These are phyloP conservation scores for Tretioscincus oriximinensis DNA, from an alignment of 2,113 vertebrate species.

Conservation along the genomic window DNA sequence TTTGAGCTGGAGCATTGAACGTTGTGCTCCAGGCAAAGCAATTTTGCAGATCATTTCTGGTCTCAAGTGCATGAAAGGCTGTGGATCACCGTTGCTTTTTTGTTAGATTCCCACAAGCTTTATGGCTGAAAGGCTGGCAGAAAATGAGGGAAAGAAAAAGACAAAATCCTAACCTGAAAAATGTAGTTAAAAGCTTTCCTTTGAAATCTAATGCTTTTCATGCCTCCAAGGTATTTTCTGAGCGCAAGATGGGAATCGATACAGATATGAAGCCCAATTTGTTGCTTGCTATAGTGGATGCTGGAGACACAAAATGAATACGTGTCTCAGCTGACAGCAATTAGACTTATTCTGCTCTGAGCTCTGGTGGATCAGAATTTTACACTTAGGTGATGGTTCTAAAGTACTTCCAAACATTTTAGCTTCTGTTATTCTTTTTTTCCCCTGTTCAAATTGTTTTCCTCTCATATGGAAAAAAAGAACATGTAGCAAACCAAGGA, in stretches of 20 bases:
- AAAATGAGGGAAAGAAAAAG: not conserved
- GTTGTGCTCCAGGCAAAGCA: not conserved
- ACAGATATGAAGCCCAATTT: conserved; percentile 23
- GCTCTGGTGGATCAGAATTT: not conserved
- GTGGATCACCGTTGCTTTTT: conserved; percentile 26
- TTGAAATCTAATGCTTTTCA: conserved; percentile 28
- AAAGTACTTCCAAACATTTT: not conserved
- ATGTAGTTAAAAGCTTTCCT: conserved; percentile 23
- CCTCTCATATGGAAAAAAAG: not conserved
- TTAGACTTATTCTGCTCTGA: not conserved
- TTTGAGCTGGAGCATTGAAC: not conserved
- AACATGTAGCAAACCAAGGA: too few species aligned
- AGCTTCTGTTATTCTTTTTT: not conserved
- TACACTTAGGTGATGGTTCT: not conserved
- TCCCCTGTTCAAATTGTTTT: not conserved
- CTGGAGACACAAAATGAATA: not conserved
- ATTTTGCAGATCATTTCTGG: not conserved
- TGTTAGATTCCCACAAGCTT: conserved; percentile 27
- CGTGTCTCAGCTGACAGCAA: not conserved
- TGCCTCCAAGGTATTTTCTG: conserved; percentile 40
- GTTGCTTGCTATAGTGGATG: conserved; percentile 1
- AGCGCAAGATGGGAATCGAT: conserved; percentile 37
- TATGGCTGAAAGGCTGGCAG: not conserved
- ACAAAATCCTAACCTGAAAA: not conserved
- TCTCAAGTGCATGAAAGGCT: conserved; percentile 6